Base-by-base conservation (phyloP, 1,140 invertebrate species). In the Oreohelix idahoensis region DNA sequence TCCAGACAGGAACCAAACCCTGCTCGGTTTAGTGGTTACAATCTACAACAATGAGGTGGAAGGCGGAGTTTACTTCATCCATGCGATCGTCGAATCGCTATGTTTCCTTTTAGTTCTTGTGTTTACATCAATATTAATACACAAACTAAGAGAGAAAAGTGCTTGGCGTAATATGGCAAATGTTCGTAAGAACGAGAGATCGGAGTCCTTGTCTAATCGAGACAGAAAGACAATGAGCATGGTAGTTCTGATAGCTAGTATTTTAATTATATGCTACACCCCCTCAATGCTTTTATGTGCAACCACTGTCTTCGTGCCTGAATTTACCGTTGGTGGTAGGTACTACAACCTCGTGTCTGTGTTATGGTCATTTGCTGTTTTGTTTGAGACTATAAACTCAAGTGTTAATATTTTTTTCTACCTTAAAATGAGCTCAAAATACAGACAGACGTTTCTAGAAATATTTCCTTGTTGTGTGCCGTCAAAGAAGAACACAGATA, bases 341-440 rank as follows among this genome's bases (percentile, higher is more conserved):
- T 36, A 26, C 11, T 38, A 23, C 23, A 32, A 26, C n/a, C 5
- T 29, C 26, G 35, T 73, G 10, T 73, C 32, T 5, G 2, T 5
- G 23, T 26, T 5, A 8, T 73, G 71, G 71, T 4, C 29, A 11
- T 38, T 73, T 35, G 23, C 36, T n/a, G n/a, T 35, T 11, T 26
- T 73, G 29, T 42, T 73, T 38, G 71, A 38, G 26, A 42, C n/a
- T 26, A 73, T 36, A 13, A 73, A 73, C 32, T 32, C 71, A 8
- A 73, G 71, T 42, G n/a, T 38, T 11, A 73, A 73, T 73, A 73
- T 73, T 23, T 35, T 73, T 13, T 10, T 73, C 8, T 73, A 73
- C 36, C 26, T 35, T 42, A 73, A 73, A 26, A 73, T 73, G 71
- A 73, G 36, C 35, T 13, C 71, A 5, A 73, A 73, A 42, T 73